Evolutionary conservation across 2,888 invertebrate species (phyloP).

Genomic region (Orgyia antiqua): DNA sequence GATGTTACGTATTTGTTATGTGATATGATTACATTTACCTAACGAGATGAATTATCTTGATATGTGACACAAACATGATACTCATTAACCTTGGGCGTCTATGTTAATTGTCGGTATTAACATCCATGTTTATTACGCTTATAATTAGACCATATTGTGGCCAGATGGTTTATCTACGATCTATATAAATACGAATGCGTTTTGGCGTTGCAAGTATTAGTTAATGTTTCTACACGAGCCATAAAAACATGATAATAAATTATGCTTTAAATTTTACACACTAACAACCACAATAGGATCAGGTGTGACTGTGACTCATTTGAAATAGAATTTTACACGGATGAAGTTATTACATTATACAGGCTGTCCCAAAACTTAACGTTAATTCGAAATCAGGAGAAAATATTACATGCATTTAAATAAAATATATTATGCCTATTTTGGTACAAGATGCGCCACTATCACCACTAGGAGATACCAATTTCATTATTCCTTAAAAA

Average conservation of each 20-base stretch:
- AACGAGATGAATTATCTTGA: conserved; percentile 21
- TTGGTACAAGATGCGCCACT: too few relatives aligned
- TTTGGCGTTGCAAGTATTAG: conserved; percentile 6
- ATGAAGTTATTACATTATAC: too few relatives aligned
- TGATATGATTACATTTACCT: conserved; percentile 22
- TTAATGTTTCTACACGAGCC: conserved; percentile 6
- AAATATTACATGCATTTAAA: too few relatives aligned
- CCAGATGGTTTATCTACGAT: conserved; percentile 8
- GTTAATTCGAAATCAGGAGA: too few relatives aligned
- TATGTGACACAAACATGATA: conserved; percentile 26
- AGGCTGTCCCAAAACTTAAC: too few relatives aligned
- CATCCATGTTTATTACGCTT: conserved; percentile 1
- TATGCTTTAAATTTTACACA: conserved; percentile 4
- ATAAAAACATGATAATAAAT: conserved; percentile 11
- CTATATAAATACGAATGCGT: conserved; percentile 2
- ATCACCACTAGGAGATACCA: too few relatives aligned
- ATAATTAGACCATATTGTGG: conserved; percentile 7
- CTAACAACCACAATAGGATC: conserved; percentile 1
- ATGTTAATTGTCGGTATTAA: conserved; percentile 11
- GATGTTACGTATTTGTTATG: conserved; percentile 5
- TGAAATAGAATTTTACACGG: too few relatives aligned
- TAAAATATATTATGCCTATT: too few relatives aligned
- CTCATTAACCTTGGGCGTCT: conserved; percentile 23
- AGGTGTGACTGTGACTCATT: conserved; percentile 7
- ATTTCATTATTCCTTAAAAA: too few relatives aligned